A percentile compares a stretch with the other conserved stretches of the same genome.
These are phyloP conservation scores for Chymomyza costata DNA, from an alignment of 1,140 invertebrate genomes.

Conservation along the genomic window DNA sequence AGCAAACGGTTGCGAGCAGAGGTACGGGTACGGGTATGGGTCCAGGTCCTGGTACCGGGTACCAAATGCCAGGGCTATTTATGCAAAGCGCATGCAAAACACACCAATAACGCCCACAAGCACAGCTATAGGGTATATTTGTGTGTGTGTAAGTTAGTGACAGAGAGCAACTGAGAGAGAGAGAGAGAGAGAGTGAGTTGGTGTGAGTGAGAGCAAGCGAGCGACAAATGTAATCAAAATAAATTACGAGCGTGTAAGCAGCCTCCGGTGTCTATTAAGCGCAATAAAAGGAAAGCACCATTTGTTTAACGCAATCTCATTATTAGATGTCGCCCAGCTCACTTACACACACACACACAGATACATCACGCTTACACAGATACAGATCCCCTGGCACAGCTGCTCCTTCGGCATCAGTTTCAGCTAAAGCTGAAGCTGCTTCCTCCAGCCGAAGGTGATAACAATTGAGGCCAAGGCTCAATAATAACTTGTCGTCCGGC, in stretches of 20 bases:
- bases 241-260: conserved; percentile 71
- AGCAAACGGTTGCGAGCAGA: too few species aligned
- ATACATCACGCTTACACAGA: neutral
- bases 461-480: conserved; percentile 30
- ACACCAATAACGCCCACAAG: neutral
- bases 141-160: too few species aligned
- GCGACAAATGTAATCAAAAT: conserved; percentile 69
- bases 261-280: conserved; percentile 71
- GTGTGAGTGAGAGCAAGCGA: too few species aligned
- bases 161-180: neutral
- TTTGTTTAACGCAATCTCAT: conserved; percentile 74
- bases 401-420: conserved; percentile 28
- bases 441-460: conserved; percentile 20
- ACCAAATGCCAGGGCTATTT: neutral
- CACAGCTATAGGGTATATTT: too few species aligned
- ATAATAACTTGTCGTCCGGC: conserved; percentile 1
- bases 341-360: too few species aligned
- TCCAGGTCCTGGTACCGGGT: neutral
- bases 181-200: conserved; percentile 3
- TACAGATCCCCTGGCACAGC: conserved; percentile 44
- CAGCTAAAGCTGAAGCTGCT: conserved; percentile 1
- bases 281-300: conserved; percentile 68
- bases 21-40: too few species aligned
- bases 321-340: conserved; percentile 49
- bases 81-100: conserved; percentile 1